A percentile compares a stretch with the other conserved stretches of the same genome.
phyloP scores from a whole-genome alignment of 2,888 invertebrate species.

The Pycnomerus fuliginosus region DNA sequence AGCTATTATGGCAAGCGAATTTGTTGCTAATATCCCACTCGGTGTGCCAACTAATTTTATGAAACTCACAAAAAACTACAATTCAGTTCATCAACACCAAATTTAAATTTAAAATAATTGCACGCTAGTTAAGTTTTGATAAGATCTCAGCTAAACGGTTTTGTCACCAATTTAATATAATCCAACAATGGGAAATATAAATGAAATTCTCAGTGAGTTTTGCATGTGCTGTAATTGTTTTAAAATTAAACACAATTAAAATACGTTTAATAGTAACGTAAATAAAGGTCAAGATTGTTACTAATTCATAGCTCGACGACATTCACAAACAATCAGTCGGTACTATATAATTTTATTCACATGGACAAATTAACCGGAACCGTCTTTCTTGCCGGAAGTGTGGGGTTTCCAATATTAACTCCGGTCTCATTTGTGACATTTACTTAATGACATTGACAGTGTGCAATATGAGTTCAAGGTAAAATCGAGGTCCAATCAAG shows the following conservation, averaged over 20 bases:
- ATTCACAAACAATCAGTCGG: slow-evolving; percentile 1
- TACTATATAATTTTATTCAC: slow-evolving; percentile 18
- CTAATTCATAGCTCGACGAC: neutral
- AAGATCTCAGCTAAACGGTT: slow-evolving; percentile 3
- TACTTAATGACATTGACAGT: neutral
- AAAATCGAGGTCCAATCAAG: no score
- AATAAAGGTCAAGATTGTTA: slow-evolving; percentile 8
- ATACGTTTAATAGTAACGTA: neutral
- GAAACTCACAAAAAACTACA: no score
- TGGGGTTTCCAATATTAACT: neutral
- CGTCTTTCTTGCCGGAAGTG: neutral
- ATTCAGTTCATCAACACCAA: no score
- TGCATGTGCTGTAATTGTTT: slow-evolving; percentile 2
- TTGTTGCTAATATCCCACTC: no score
- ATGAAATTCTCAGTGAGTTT: neutral
- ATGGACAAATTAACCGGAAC: slow-evolving; percentile 18
- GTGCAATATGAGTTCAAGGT: neutral
- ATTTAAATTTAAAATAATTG: slow-evolving; percentile 11
- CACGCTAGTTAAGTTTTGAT: slow-evolving; percentile 1
- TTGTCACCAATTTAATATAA: neutral
- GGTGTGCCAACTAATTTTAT: no score
- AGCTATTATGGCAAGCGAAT: slow-evolving; percentile 7
- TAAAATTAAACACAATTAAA: slow-evolving; percentile 2
- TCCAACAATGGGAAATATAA: no score
- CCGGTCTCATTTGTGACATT: neutral